Conservation (phyloP, 2,888 invertebrate genomes). For the Meteorus colon region DNA sequence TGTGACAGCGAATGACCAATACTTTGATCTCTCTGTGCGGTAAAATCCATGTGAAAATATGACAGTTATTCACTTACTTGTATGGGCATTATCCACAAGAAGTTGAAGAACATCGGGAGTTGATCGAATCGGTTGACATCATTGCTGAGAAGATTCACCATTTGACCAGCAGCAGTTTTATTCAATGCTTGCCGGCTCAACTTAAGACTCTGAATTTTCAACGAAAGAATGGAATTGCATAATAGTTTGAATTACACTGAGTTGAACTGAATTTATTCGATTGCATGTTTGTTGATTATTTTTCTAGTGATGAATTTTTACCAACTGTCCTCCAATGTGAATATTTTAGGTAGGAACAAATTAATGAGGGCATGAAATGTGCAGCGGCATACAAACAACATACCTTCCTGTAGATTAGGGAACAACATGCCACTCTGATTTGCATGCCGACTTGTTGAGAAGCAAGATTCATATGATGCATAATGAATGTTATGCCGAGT, state of each 20-base stretch:
- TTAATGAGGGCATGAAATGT: not conserved
- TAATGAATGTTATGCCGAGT: slow-evolving; percentile 65
- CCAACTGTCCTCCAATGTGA: too few relatives aligned
- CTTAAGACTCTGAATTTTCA: slow-evolving; percentile 77
- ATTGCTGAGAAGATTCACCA: slow-evolving; percentile 94
- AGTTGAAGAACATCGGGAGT: slow-evolving; percentile 87
- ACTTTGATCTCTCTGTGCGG: not conserved
- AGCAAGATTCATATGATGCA: slow-evolving; percentile 72
- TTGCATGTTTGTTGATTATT: too few relatives aligned
- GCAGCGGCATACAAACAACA: slow-evolving; percentile 39
- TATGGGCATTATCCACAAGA: slow-evolving; percentile 90
- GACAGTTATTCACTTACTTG: slow-evolving; percentile 73
- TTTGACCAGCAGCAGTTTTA: slow-evolving; percentile 88
- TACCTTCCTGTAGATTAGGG: slow-evolving; percentile 82
- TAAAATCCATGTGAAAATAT: too few relatives aligned
- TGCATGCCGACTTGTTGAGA: slow-evolving; percentile 77
- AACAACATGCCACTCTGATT: slow-evolving; percentile 80
- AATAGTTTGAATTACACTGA: too few relatives aligned
- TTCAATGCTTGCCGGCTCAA: slow-evolving; percentile 82
- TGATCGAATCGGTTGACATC: slow-evolving; percentile 95
- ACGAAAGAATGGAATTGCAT: too few relatives aligned
- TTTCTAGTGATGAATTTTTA: too few relatives aligned
- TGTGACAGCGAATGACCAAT: too few relatives aligned
- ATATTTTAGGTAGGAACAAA: not conserved
- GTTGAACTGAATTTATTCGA: too few relatives aligned